Percentiles rank a stretch among this genome's conserved stretches.
phyloP scores from a whole-genome alignment of 2,888 invertebrate species.

The Cataglyphis livida region DNA sequence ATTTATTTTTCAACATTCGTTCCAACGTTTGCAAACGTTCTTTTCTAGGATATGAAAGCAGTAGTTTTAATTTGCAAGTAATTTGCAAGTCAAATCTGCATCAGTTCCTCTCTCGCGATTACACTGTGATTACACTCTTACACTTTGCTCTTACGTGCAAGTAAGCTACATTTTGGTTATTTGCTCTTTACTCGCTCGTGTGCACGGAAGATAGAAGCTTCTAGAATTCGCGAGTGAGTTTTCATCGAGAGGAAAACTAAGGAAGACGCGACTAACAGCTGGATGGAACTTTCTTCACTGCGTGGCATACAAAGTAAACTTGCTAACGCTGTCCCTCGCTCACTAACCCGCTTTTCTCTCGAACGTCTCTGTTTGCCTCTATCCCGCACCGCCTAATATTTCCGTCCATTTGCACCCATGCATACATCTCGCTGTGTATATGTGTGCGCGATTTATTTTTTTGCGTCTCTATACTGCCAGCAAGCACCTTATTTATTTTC shows the following conservation, averaged over 20 bases:
- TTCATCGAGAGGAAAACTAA: constrained; percentile 52
- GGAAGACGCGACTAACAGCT: constrained; percentile 58
- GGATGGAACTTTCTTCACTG: constrained; percentile 55
- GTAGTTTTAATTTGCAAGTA: too few relatives aligned
- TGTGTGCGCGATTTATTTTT: constrained; percentile 69
- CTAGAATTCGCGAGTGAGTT: constrained; percentile 44
- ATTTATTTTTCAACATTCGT: constrained; percentile 12
- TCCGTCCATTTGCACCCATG: constrained; percentile 74
- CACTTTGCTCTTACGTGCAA: neutral
- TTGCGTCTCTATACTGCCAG: constrained; percentile 57
- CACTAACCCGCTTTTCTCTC: constrained; percentile 40
- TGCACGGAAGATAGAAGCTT: constrained; percentile 35
- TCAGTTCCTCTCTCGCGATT: neutral
- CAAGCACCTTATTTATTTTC: constrained; percentile 73
- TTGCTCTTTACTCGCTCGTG: constrained; percentile 37
- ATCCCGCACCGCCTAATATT: constrained; percentile 71
- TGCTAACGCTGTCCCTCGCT: constrained; percentile 63
- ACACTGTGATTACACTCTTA: constrained; percentile 2
- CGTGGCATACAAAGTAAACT: constrained; percentile 67
- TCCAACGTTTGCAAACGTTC: neutral
- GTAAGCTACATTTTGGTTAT: constrained; percentile 20
- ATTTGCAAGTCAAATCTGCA: constrained; percentile 3
- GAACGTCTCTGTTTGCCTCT: constrained; percentile 15
- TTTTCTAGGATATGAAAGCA: neutral
- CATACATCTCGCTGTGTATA: constrained; percentile 60